phyloP scores from a whole-genome alignment of 2,113 vertebrate genomes.

The Salminus brasiliensis region DNA sequence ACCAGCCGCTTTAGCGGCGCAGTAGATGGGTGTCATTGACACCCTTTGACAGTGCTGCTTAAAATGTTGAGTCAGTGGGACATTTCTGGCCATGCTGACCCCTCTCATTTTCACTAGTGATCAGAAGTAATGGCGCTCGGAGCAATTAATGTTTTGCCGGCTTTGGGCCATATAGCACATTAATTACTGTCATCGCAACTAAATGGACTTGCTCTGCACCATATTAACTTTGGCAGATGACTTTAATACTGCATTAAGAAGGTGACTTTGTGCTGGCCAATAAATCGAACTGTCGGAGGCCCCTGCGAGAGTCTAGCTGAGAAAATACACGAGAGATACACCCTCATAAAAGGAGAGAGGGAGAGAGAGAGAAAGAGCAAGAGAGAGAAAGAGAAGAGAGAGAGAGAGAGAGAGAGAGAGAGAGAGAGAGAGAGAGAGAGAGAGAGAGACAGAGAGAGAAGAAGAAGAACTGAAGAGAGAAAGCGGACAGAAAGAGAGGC shows the following conservation, averaged over 20 bases:
- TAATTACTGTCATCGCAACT: slow-evolving; percentile 42
- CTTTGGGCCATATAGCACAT: slow-evolving; percentile 23
- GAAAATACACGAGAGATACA: neutral
- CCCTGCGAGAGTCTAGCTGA: neutral
- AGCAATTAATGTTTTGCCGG: slow-evolving; percentile 32
- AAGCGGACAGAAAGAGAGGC: neutral
- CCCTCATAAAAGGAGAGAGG: neutral
- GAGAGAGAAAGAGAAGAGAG: neutral
- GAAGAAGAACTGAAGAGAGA: neutral
- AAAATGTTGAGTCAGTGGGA: neutral
- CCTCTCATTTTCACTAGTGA: slow-evolving; percentile 3
- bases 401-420: neutral
- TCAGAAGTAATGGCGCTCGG: slow-evolving; percentile 19
- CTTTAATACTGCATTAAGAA: slow-evolving; percentile 13
- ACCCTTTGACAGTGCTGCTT: neutral
- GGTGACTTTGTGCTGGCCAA: slow-evolving; percentile 17
- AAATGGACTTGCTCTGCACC: slow-evolving; percentile 12
- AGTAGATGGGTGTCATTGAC: neutral
- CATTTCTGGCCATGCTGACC: neutral
- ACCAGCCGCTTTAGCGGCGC: neutral
- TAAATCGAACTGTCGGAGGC: neutral
- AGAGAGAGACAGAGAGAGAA: neutral
- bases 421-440: neutral
- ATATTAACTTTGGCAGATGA: slow-evolving; percentile 19
- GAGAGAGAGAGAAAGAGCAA: neutral